A percentile compares a stretch with the other conserved stretches of the same genome.
Conservation (phyloP, 2,888 invertebrate species). For the Lepeophtheirus nordmannii region DNA sequence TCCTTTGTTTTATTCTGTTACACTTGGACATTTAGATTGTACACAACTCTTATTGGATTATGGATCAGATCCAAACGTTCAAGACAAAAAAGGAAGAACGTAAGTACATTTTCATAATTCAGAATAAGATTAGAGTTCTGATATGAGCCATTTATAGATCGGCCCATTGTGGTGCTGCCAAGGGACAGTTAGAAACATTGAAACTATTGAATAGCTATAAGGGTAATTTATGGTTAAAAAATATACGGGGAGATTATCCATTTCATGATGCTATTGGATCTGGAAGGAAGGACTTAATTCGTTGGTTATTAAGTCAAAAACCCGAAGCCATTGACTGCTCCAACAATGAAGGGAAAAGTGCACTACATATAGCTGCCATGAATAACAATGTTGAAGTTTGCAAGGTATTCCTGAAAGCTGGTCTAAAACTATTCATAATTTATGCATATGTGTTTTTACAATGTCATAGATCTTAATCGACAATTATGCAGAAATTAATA, state of each 20-base stretch:
- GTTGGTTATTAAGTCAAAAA: constrained; percentile 68
- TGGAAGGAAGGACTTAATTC: constrained; percentile 68
- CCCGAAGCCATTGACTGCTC: constrained; percentile 67
- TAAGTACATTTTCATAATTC: constrained; percentile 31
- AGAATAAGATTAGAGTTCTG: not conserved
- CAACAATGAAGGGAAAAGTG: constrained; percentile 81
- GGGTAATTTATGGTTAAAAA: constrained; percentile 78
- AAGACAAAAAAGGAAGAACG: constrained; percentile 80
- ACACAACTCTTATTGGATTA: constrained; percentile 72
- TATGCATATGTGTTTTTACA: not conserved
- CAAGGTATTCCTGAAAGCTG: constrained; percentile 40
- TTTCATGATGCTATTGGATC: constrained; percentile 90
- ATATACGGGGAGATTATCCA: constrained; percentile 83
- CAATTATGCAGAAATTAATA: constrained; percentile 66
- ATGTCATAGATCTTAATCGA: constrained; percentile 47
- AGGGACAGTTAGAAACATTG: constrained; percentile 79
- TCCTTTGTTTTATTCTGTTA: constrained; percentile 88
- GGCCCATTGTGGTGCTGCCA: constrained; percentile 85
- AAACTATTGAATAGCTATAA: constrained; percentile 56
- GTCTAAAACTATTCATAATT: not conserved
- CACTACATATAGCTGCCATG: constrained; percentile 81
- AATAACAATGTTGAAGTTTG: constrained; percentile 87
- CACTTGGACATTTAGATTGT: constrained; percentile 84
- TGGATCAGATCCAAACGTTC: constrained; percentile 77
- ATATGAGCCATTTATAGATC: constrained; percentile 43